Base-by-base conservation (phyloP, 2,888 invertebrate genomes). In the Brenthis hecate region DNA sequence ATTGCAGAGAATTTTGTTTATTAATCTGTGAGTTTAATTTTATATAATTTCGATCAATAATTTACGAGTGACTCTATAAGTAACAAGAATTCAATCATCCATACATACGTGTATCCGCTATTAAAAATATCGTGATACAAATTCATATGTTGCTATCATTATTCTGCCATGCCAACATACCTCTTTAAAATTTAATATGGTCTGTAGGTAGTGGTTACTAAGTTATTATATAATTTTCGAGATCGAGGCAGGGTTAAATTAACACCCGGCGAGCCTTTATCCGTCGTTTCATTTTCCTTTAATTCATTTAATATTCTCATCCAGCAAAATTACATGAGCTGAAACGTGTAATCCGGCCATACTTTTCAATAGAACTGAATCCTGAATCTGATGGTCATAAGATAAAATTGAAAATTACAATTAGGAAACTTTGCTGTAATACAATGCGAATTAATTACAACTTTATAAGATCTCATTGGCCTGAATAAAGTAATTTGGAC, bases 201-300 rank as follows among this genome's bases (percentile, higher is more conserved):
- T 23, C 23, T 47, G 58, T 19, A 23, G 47, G 36, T 23, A 14
- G 53, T 54, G 36, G 64, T 58, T 53, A 71, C 56, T 62, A 64
- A 68, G 65, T 65, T 47, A 68, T 70, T 67, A 74, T 72, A 72
- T 70, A 69, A 75, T 74, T 73, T 73, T 65, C 32, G 65, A 73
- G 72, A 73, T 74, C 66, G 69, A 56, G 65, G 70, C 69, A 64
- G n/a, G 72, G 65, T 73, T 58, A 70, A 75, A 73, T 77, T 75
- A 75, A 74, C 71, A 72, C 72, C 68, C 57, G 66, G 63, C 60
- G 61, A 72, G 69, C 73, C 71, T 75, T 75, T 77, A 77, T 77
- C 71, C 70, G 68, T 61, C 69, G 58, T 56, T 68, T 73, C 74
- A 68, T 72, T 75, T 76, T 70, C 70, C 72, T 76, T 74, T 77